phyloP scores from a whole-genome alignment of 2,888 invertebrate species.

The Xylota sylvarum region DNA sequence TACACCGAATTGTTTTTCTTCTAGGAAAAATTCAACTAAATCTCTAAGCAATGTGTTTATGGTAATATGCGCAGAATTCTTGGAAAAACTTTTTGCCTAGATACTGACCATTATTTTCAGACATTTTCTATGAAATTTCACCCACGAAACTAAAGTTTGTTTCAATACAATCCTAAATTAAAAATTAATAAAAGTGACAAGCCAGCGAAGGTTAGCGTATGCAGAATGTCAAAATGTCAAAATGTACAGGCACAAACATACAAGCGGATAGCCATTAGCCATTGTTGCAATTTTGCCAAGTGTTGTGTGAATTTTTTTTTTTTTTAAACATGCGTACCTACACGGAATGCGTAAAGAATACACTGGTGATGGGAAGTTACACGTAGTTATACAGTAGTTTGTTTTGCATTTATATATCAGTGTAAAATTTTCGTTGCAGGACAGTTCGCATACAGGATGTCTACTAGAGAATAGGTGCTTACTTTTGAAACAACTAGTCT shows the following conservation, averaged over 20 bases:
- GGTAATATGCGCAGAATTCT: not conserved
- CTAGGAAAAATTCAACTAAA: not conserved
- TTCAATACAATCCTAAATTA: conserved; percentile 73
- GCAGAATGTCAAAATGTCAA: conserved; percentile 80
- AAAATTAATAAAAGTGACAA: conserved; percentile 78
- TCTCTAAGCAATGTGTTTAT: not conserved
- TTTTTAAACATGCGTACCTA: not conserved
- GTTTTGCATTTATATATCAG: no score
- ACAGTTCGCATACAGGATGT: no score
- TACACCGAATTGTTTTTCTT: conserved; percentile 29
- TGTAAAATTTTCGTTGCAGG: no score
- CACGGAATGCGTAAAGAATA: conserved; percentile 4
- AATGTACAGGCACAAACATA: conserved; percentile 56
- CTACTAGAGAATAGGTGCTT: no score
- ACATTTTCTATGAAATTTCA: conserved; percentile 79
- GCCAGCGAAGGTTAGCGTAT: conserved; percentile 79
- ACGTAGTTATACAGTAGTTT: no score
- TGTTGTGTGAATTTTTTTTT: conserved; percentile 6
- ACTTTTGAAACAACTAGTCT: no score
- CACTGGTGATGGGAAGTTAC: not conserved
- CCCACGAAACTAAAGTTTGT: conserved; percentile 66
- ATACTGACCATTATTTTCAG: conserved; percentile 84
- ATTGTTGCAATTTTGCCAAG: conserved; percentile 16
- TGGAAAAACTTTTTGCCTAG: not conserved
- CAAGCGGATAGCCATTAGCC: conserved; percentile 59